Conservation (phyloP, 2,113 vertebrate species). For the Ginglymostoma cirratum region DNA sequence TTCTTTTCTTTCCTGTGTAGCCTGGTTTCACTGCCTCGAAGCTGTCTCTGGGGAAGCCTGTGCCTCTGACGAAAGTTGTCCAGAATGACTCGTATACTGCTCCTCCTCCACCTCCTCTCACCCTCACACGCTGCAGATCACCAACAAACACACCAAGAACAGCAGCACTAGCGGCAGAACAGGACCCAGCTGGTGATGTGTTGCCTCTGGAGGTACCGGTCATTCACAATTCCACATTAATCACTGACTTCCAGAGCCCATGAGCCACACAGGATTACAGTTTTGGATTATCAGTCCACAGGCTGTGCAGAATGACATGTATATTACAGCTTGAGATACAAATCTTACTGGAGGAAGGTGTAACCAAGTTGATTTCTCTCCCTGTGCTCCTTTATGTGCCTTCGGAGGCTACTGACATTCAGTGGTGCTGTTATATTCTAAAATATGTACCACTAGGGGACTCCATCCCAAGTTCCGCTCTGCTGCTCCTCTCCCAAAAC, state of each 20-base stretch:
- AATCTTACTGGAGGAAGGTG: not conserved
- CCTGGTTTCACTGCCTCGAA: constrained; percentile 58
- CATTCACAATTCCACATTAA: constrained; percentile 48
- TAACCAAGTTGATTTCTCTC: not conserved
- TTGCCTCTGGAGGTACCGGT: constrained; percentile 21
- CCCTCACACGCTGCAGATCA: constrained; percentile 55
- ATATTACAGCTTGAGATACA: not conserved
- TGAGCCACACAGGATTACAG: not conserved
- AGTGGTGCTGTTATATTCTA: not conserved
- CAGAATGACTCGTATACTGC: constrained; percentile 89
- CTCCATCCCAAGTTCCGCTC: not conserved
- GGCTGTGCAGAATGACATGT: not conserved
- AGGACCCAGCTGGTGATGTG: constrained; percentile 46
- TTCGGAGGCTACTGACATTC: not conserved
- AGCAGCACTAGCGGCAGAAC: constrained; percentile 58
- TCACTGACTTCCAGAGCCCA: constrained; percentile 43
- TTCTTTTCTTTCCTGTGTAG: constrained; percentile 50
- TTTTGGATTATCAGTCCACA: not conserved
- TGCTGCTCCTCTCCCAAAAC: not conserved
- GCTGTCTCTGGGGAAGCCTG: constrained; percentile 70
- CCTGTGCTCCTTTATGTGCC: not conserved
- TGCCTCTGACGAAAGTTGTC: constrained; percentile 91
- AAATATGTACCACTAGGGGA: not conserved
- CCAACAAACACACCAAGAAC: constrained; percentile 75
- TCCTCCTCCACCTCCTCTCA: constrained; percentile 50